A percentile compares a stretch with the other conserved stretches of the same genome.
Evolutionary conservation across 2,113 vertebrate species (phyloP).

Genomic region (Terrapene triunguis): DNA sequence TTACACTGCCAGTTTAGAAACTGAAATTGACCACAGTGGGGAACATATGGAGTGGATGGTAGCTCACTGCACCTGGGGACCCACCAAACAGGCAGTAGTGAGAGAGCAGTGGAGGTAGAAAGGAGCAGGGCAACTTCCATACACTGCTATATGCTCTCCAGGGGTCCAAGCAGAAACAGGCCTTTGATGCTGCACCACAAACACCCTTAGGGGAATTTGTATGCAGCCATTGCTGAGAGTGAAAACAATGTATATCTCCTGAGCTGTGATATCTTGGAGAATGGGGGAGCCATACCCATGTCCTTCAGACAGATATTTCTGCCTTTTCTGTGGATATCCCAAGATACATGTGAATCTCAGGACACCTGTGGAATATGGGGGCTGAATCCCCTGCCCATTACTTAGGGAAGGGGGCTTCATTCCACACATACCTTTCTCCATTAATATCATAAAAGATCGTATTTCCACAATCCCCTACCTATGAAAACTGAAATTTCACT

Average conservation of each 20-base stretch:
- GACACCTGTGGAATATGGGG: background rate
- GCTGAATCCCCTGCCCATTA: background rate
- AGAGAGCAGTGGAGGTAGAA: background rate
- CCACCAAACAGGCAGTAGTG: background rate
- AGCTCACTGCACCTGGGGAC: background rate
- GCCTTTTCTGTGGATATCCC: background rate
- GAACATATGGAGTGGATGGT: background rate
- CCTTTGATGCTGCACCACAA: background rate
- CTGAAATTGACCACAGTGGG: background rate
- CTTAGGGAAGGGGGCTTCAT: background rate
- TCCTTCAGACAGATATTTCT: background rate
- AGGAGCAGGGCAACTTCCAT: background rate
- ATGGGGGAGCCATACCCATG: background rate
- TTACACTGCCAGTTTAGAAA: conserved; percentile 3
- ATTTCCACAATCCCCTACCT: no score
- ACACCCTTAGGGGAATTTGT: background rate
- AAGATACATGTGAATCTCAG: background rate
- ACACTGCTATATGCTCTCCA: background rate
- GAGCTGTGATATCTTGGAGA: background rate
- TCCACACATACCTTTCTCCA: background rate
- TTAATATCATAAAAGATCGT: background rate
- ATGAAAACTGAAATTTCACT: background rate
- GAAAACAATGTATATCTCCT: background rate
- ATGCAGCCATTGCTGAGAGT: background rate
- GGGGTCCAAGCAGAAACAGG: background rate